Conservation (phyloP, 2,888 invertebrate species). For the Hypolimnas misippus region DNA sequence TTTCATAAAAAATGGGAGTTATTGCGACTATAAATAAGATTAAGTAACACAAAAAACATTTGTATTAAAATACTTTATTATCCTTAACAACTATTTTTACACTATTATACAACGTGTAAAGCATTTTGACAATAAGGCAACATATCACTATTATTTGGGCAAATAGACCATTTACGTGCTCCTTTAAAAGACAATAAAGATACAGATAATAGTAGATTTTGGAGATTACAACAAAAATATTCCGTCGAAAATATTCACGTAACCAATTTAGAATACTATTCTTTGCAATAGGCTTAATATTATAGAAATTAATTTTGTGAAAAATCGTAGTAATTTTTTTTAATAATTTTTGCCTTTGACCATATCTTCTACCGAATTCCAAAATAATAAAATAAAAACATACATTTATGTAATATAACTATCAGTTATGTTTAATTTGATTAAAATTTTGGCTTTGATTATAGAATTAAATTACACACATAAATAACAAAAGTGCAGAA, state of each 20-base stretch:
- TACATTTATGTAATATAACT: no score
- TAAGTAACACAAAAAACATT: not conserved
- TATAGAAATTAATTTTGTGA: no score
- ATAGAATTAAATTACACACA: no score
- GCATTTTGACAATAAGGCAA: constrained; percentile 33
- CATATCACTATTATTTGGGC: constrained; percentile 34
- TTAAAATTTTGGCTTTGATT: no score
- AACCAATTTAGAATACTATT: no score
- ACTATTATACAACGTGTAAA: constrained; percentile 45
- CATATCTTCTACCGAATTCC: no score
- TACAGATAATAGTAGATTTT: not conserved
- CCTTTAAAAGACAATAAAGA: not conserved
- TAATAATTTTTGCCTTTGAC: no score
- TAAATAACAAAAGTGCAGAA: not conserved
- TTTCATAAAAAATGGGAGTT: no score
- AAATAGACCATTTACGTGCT: constrained; percentile 14
- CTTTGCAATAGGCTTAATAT: no score
- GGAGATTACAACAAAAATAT: not conserved
- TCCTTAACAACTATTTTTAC: constrained; percentile 35
- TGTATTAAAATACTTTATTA: constrained; percentile 41
- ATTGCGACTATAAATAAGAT: not conserved
- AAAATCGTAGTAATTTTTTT: no score
- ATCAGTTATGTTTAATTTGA: no score
- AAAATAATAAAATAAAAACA: no score
- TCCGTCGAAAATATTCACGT: not conserved